Evolutionary conservation across 1,140 invertebrate genomes (phyloP).

Genomic region (Dinothrombium tinctorium): DNA sequence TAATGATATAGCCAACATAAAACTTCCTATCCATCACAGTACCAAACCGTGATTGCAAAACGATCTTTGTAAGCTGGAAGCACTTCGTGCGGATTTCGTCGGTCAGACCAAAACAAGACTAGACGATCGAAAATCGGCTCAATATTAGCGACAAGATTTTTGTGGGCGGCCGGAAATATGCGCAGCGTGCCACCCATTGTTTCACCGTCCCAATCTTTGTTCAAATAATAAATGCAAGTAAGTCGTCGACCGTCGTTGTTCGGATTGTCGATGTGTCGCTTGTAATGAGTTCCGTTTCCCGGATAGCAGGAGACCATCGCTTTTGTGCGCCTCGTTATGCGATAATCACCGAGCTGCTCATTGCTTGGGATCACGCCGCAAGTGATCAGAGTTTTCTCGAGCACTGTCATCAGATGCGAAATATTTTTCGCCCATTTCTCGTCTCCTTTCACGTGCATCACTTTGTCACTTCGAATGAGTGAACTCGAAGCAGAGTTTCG

Average conservation of each 20-base stretch:
- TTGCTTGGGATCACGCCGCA: slow-evolving; percentile 28
- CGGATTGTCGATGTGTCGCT: slow-evolving; percentile 94
- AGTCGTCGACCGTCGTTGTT: slow-evolving; percentile 74
- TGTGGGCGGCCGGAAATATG: slow-evolving; percentile 80
- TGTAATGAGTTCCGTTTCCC: slow-evolving; percentile 68
- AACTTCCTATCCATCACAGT: slow-evolving; percentile 34
- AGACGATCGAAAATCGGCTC: slow-evolving; percentile 77
- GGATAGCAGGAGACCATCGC: slow-evolving; percentile 94
- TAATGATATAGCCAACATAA: background rate
- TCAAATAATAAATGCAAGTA: slow-evolving; percentile 87
- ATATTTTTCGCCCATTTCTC: slow-evolving; percentile 55
- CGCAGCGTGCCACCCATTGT: slow-evolving; percentile 44
- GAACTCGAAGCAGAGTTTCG: slow-evolving; percentile 2
- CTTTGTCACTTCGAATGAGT: slow-evolving; percentile 53
- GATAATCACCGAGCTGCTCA: slow-evolving; percentile 54
- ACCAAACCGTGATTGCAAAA: slow-evolving; percentile 89
- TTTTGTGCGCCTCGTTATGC: slow-evolving; percentile 62
- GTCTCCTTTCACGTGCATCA: slow-evolving; percentile 68
- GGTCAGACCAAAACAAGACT: slow-evolving; percentile 91
- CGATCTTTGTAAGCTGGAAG: slow-evolving; percentile 60
- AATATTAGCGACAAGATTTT: slow-evolving; percentile 56
- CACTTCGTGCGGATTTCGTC: slow-evolving; percentile 87
- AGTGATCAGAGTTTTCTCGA: slow-evolving; percentile 45
- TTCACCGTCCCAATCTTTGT: slow-evolving; percentile 60
- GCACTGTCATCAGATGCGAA: slow-evolving; percentile 50